A percentile compares a stretch with the other conserved stretches of the same genome.
phyloP scores from a whole-genome alignment of 2,113 vertebrate genomes.

The Pygathrix nemaeus region DNA sequence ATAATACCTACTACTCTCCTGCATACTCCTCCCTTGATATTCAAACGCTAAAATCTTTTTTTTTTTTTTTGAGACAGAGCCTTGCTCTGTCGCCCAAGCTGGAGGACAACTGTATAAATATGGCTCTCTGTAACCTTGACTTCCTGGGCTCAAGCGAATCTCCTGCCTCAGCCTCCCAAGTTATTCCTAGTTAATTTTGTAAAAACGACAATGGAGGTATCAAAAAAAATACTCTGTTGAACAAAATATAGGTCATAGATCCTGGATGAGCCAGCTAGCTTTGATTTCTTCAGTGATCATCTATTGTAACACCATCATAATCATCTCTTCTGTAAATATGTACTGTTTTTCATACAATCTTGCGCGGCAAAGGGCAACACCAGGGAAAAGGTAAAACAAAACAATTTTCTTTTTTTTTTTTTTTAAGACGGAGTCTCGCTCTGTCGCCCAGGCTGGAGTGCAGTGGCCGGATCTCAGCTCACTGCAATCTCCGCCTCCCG shows the following conservation, averaged over 20 bases:
- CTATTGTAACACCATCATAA: neutral
- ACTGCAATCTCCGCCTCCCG: no score
- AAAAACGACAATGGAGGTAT: conserved; percentile 2
- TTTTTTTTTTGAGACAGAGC: neutral
- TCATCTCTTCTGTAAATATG: neutral
- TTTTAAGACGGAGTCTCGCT: no score
- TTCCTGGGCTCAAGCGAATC: no score
- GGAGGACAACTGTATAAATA: neutral
- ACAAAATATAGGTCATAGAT: neutral
- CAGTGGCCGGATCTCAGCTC: no score
- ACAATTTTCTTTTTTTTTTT: neutral
- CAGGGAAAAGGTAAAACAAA: neutral
- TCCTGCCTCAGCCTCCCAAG: neutral
- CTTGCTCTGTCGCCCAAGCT: neutral
- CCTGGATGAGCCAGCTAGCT: neutral
- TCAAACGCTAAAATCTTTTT: neutral
- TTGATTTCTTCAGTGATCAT: neutral
- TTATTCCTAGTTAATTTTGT: conserved; percentile 20
- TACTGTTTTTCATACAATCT: neutral
- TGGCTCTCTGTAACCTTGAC: no score
- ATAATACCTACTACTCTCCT: neutral
- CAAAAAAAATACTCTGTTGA: neutral
- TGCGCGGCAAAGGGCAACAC: neutral
- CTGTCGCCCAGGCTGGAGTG: no score
- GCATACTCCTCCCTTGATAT: neutral